phyloP scores from a whole-genome alignment of 2,888 invertebrate genomes.

The Scrobipalpa costella region DNA sequence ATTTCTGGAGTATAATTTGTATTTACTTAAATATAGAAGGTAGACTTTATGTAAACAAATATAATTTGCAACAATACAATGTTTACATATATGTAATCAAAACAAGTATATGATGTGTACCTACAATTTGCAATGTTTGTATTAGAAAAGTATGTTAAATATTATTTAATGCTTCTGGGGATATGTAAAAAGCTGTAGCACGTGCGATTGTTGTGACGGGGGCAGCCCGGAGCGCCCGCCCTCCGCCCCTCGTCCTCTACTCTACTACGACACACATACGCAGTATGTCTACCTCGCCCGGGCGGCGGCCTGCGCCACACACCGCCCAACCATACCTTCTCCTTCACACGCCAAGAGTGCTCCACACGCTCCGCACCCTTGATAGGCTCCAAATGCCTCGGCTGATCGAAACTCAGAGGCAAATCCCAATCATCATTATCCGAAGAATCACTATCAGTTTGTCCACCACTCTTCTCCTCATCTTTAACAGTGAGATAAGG shows the following conservation, averaged over 20 bases:
- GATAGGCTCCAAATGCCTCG: constrained; percentile 78
- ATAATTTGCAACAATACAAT: background rate
- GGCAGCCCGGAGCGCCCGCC: constrained; percentile 14
- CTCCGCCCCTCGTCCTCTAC: constrained; percentile 6
- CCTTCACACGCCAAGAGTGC: constrained; percentile 96
- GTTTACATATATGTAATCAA: background rate
- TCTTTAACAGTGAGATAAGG: constrained; percentile 74
- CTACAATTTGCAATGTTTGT: background rate
- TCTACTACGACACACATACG: constrained; percentile 27
- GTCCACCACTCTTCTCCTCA: constrained; percentile 69
- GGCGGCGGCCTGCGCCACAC: background rate
- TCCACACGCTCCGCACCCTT: constrained; percentile 84
- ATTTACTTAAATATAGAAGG: background rate
- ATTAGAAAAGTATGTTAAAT: background rate
- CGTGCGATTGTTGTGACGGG: constrained; percentile 22
- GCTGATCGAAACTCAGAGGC: constrained; percentile 87
- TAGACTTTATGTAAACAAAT: background rate
- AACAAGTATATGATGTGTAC: background rate
- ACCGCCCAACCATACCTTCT: constrained; percentile 82
- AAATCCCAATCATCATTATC: constrained; percentile 84
- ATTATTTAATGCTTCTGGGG: background rate
- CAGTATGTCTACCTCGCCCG: constrained; percentile 3
- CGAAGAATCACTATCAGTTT: constrained; percentile 67
- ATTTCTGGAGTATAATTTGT: too few species aligned
- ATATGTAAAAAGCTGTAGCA: constrained; percentile 1